phyloP scores from a whole-genome alignment of 2,888 invertebrate genomes.

The Drosophila yooni region DNA sequence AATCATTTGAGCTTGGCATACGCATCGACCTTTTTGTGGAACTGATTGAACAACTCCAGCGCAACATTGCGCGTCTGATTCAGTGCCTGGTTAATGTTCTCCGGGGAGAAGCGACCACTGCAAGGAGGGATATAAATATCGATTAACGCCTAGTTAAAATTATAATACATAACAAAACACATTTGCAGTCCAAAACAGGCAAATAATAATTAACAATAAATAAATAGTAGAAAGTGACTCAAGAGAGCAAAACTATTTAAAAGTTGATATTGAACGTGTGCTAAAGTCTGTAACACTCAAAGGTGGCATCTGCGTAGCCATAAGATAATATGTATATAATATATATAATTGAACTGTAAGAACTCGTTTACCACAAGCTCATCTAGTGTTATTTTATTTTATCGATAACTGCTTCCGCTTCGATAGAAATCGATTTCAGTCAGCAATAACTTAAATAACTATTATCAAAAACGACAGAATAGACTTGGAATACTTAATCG shows the following conservation, averaged over 20 bases:
- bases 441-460: too few species aligned
- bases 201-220: neutral
- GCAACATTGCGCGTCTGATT: conserved; percentile 89
- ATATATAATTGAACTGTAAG: too few species aligned
- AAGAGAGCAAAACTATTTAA: too few species aligned
- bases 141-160: neutral
- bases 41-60: conserved; percentile 90
- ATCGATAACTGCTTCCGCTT: too few species aligned
- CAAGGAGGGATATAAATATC: neutral
- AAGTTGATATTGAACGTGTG: neutral
- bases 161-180: neutral
- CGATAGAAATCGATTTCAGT: too few species aligned
- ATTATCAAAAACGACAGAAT: too few species aligned
- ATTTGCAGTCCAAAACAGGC: neutral
- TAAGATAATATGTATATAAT: too few species aligned
- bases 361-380: too few species aligned
- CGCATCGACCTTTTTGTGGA: conserved; percentile 91
- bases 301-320: neutral
- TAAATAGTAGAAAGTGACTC: neutral
- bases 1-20: conserved; percentile 90
- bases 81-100: conserved; percentile 90
- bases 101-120: conserved; percentile 92
- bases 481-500: too few species aligned
- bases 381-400: too few species aligned
- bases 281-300: neutral